Evolutionary conservation across 2,113 vertebrate genomes (phyloP).

Genomic region (Eonycteris spelaea): DNA sequence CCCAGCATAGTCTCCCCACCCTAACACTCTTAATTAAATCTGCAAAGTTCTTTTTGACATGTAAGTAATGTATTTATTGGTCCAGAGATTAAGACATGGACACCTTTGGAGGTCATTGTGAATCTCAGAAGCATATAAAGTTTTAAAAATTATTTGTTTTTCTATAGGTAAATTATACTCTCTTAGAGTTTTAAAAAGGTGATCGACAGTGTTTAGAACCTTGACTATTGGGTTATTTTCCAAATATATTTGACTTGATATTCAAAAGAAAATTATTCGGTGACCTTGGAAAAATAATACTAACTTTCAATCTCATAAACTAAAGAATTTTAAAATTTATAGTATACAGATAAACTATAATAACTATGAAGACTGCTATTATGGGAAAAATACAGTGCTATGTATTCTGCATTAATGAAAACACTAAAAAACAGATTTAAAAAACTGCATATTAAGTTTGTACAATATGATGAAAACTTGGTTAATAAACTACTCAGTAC

Average conservation of each 20-base stretch:
- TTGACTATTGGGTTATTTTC: background rate
- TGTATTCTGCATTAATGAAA: slow-evolving; percentile 36
- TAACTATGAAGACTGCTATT: background rate
- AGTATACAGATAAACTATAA: background rate
- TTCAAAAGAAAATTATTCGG: background rate
- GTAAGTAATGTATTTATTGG: background rate
- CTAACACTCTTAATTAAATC: background rate
- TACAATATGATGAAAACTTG: slow-evolving; percentile 51
- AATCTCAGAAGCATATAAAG: background rate
- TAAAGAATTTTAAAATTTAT: background rate
- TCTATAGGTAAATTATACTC: background rate
- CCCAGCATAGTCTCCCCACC: background rate
- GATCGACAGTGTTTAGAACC: background rate
- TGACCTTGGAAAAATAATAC: background rate
- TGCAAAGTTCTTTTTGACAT: background rate
- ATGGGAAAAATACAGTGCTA: background rate
- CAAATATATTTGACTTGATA: slow-evolving; percentile 3
- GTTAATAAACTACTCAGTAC: slow-evolving; percentile 61
- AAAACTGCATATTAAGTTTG: background rate
- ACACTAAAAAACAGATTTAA: background rate
- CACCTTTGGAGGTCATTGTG: background rate
- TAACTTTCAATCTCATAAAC: background rate
- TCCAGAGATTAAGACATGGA: background rate
- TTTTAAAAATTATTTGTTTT: background rate
- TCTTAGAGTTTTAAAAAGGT: background rate